Evolutionary conservation across 1,140 invertebrate genomes (phyloP), one percentile per base, ranked within the genome.

Genomic region (Hermatobates lingyangjiaoensis): DNA sequence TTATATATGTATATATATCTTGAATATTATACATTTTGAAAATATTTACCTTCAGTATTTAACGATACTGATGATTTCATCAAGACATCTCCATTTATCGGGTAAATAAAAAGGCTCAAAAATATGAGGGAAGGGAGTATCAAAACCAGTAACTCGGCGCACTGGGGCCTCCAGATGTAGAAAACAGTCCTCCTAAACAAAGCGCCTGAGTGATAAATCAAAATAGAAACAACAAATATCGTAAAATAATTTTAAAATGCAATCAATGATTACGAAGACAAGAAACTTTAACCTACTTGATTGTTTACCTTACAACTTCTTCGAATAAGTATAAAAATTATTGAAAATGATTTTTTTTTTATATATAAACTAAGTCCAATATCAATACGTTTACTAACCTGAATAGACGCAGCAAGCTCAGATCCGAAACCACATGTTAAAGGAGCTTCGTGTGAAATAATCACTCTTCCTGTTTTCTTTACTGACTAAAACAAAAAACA

Each of bases 21-120:
- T n/a, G n/a, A n/a, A n/a, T n/a, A n/a, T n/a, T n/a, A 34, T 34
- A 34, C 30, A 10, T 12, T 18, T 34, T 10, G 10, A 18, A 34
- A 7, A 10, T 7, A 14, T 46, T 46, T 10, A 42, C 23, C 21
- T 39, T 76, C 63, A 91, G 67, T 80, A 93, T 49, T 82, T 74
- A 1, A 91, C 62, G 4, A 87, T 62, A 56, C 83, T 77, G 55
- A 80, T 75, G 2, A 98, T 66, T 12, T 81, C 84, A 50, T 87
- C 79, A 46, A 91, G 74, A 63, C 89, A 93, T 47, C 89, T 73
- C 82, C 87, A 94, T 63, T 90, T 93, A 61, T 87, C 82, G 3
- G 95, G 95, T 51, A 98, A 64, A 67, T 97, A 98, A 67, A 97
- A 93, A 0, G 84, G 82, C 66, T 99, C 95, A 67, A 83, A 95